Evolutionary conservation across 2,888 invertebrate genomes (phyloP).

Genomic region (Euzophera pinguis): DNA sequence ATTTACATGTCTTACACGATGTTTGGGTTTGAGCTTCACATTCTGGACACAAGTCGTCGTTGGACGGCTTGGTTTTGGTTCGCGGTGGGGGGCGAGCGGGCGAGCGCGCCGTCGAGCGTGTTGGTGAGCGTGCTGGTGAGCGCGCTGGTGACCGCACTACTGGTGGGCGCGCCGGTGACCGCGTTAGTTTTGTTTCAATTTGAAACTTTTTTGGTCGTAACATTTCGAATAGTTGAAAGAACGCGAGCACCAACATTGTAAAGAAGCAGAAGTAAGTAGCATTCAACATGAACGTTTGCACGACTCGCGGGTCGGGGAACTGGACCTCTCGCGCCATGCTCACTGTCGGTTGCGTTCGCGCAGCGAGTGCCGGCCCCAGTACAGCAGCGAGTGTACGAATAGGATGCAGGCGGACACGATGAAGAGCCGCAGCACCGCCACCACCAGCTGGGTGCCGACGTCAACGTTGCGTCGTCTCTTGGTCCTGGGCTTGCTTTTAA

Average conservation of each 20-base stretch:
- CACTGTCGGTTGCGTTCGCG: conserved; percentile 21
- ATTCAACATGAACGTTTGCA: conserved; percentile 29
- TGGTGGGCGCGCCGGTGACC: no score
- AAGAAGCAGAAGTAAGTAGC: conserved; percentile 38
- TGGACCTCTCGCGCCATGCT: conserved; percentile 13
- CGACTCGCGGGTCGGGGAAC: conserved; percentile 33
- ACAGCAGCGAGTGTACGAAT: conserved; percentile 46
- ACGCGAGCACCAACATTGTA: conserved; percentile 43
- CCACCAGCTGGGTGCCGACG: conserved; percentile 21
- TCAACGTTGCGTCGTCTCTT: conserved; percentile 11
- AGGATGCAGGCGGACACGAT: conserved; percentile 46
- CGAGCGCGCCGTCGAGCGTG: no score
- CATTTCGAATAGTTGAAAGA: conserved; percentile 48
- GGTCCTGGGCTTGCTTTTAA: neutral
- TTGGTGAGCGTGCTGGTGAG: no score
- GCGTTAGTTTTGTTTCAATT: no score
- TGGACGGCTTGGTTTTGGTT: no score
- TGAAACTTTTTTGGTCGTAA: conserved; percentile 33
- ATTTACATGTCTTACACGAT: no score
- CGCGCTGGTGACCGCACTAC: no score
- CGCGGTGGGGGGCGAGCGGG: no score
- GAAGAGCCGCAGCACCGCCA: conserved; percentile 38
- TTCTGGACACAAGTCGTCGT: no score
- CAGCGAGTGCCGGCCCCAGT: conserved; percentile 45
- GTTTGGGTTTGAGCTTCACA: no score